A percentile compares a stretch with the other conserved stretches of the same genome.
Evolutionary conservation across 2,113 vertebrate genomes (phyloP).

Genomic region (Peromyscus polionotus): DNA sequence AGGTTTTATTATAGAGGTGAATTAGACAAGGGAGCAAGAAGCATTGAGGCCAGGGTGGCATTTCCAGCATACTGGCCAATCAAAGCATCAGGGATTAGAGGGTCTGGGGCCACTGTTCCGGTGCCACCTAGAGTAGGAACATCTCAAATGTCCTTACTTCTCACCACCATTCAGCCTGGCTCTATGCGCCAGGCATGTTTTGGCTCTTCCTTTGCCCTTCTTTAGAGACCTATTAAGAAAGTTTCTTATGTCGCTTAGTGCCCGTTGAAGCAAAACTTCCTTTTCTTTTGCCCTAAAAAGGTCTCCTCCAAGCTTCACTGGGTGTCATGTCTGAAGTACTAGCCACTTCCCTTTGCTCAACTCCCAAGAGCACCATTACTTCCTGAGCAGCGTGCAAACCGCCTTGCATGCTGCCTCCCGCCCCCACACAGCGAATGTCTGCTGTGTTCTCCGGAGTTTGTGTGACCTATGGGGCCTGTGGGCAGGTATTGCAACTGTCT

Average conservation of each 20-base stretch:
- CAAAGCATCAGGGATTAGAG: too few species aligned
- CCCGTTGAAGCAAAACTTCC: constrained; percentile 51
- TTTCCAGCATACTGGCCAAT: neutral
- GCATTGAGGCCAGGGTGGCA: fast-evolving
- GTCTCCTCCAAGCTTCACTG: neutral
- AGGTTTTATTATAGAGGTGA: neutral
- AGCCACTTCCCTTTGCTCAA: constrained; percentile 72
- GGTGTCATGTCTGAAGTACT: constrained; percentile 56
- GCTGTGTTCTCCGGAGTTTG: neutral
- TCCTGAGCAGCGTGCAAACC: neutral
- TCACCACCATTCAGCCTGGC: neutral
- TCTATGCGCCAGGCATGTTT: neutral
- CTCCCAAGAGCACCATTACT: neutral
- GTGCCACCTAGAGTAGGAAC: neutral
- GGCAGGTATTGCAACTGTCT: neutral
- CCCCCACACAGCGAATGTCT: neutral
- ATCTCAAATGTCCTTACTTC: neutral
- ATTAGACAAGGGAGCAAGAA: too few species aligned
- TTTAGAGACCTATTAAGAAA: constrained; percentile 26
- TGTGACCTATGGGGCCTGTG: neutral
- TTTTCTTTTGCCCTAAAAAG: constrained; percentile 61
- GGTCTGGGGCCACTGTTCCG: neutral
- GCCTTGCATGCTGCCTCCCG: neutral
- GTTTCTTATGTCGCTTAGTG: neutral
- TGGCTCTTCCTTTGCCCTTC: neutral